Base-by-base conservation (phyloP, 2,797 vertebrate species). In the Crenichthys baileyi region DNA sequence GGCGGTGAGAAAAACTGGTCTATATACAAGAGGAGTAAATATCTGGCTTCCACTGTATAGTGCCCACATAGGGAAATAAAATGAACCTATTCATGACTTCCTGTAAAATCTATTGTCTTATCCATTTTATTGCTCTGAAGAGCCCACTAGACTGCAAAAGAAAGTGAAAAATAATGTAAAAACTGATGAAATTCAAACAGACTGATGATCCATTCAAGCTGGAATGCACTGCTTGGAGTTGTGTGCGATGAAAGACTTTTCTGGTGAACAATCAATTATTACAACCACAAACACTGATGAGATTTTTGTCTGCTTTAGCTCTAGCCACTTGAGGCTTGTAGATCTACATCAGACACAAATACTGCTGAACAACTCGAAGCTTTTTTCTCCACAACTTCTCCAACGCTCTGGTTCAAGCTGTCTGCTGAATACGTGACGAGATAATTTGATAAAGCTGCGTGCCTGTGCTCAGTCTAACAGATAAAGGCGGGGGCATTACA, bases 401-500 rank as follows among this genome's bases (percentile, higher is more conserved):
- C 53, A 80, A 73, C 85, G 41, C 67, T 70, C 85, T 46, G 80
- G 71, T 79, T 61, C 76, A 24, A 70, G 70, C 88, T 85, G 87
- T 81, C 83, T 85, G 80, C 55, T 75, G 58, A 63, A 72, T 82
- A 90, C 58, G 67, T 85, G 84, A 84, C 0, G n/a, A 73, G 83
- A 88, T 92, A 48, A 86, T 85, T 82, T 85, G 76, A 86, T 86
- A 80, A 86, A 87, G 87, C 83, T 24, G 71, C 7, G 5, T 6
- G 60, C 72, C 85, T 85, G 70, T n/a, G 72, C 79, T 87, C 83
- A 80, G 51, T 81, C 84, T 72, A 67, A 70, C 56, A 41, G 81
- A 89, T 86, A 90, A 91, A 78, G 88, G 87, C 70, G 0, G n/a
- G 70, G 63, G 65, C 75, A 90, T 92, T 92, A 89, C 13, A 36